Base-by-base conservation (phyloP, 2,888 invertebrate species). In the Nemurella pictetii region DNA sequence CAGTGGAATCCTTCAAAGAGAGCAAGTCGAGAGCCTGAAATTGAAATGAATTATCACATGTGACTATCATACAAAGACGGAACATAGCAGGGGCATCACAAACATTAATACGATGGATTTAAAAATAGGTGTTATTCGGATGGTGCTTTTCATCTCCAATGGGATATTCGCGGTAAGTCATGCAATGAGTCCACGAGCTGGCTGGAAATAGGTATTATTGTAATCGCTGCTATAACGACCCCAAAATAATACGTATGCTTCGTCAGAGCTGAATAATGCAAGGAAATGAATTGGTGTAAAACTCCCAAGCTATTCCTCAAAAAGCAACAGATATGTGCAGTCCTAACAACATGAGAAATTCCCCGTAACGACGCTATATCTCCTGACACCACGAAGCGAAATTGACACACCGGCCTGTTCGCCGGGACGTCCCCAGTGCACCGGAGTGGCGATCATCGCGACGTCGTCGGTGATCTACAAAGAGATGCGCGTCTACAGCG, bases 361-460 rank as follows among this genome's bases (percentile, higher is more conserved):
- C n/a, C n/a, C n/a, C n/a, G n/a, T n/a, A n/a, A n/a, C n/a, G n/a
- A n/a, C n/a, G n/a, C n/a, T n/a, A n/a, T n/a, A n/a, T n/a, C n/a
- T n/a, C n/a, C n/a, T n/a, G n/a, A n/a, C n/a, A n/a, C n/a, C n/a
- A n/a, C n/a, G n/a, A n/a, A n/a, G n/a, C n/a, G n/a, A n/a, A n/a
- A n/a, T n/a, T n/a, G n/a, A n/a, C n/a, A n/a, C n/a, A n/a, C n/a
- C n/a, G n/a, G n/a, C n/a, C n/a, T n/a, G n/a, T n/a, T n/a, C n/a
- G n/a, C n/a, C n/a, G n/a, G n/a, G n/a, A n/a, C n/a, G n/a, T 55
- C 15, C 20, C 29, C 20, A 78, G 78, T 78, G 28, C 78, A 30
- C 72, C 27, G 82, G 82, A 12, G 29, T 82, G 27, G 55, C 82
- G 26, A 20, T 82, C 28, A 25, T 82, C 20, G 82, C 55, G 0